These are phyloP conservation scores for Nyleta sp. DNA, from an alignment of 2,888 invertebrate species.

Conservation along the genomic window DNA sequence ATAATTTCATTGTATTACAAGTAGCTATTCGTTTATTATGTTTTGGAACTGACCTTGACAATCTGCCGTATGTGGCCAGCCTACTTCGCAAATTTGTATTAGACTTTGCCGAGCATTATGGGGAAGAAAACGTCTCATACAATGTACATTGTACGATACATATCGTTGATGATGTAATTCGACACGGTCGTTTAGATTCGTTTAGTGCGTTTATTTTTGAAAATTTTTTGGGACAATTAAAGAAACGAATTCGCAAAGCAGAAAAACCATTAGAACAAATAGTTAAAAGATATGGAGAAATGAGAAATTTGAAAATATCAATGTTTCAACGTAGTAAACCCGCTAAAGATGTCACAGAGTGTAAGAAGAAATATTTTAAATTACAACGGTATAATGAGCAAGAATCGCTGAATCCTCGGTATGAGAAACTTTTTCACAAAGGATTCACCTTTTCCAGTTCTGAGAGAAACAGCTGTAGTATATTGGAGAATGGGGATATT, in stretches of 20 bases:
- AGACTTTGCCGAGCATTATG: conserved; percentile 17
- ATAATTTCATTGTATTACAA: conserved; percentile 66
- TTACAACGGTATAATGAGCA: conserved; percentile 16
- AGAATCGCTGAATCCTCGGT: conserved; percentile 18
- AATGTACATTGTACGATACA: conserved; percentile 31
- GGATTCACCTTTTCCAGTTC: conserved; percentile 2
- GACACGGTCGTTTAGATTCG: conserved; percentile 11
- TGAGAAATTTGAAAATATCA: conserved; percentile 13
- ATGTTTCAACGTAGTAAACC: not conserved
- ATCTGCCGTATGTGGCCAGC: conserved; percentile 31
- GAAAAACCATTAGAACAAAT: conserved; percentile 31
- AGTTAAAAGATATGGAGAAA: conserved; percentile 30
- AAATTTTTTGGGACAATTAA: conserved; percentile 17
- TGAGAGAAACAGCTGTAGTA: not conserved
- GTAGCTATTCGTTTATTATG: conserved; percentile 53
- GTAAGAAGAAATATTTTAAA: conserved; percentile 21
- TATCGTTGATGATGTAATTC: conserved; percentile 11
- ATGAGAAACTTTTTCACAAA: not conserved
- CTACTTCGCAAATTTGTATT: not conserved
- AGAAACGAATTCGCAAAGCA: conserved; percentile 28
- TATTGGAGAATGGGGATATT: conserved; percentile 5
- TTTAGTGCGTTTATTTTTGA: conserved; percentile 38
- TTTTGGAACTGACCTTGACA: not conserved
- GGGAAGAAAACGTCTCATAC: conserved; percentile 33
- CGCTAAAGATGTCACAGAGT: not conserved